Base-by-base conservation (phyloP, 2,113 vertebrate species). In the Paralichthys olivaceus region DNA sequence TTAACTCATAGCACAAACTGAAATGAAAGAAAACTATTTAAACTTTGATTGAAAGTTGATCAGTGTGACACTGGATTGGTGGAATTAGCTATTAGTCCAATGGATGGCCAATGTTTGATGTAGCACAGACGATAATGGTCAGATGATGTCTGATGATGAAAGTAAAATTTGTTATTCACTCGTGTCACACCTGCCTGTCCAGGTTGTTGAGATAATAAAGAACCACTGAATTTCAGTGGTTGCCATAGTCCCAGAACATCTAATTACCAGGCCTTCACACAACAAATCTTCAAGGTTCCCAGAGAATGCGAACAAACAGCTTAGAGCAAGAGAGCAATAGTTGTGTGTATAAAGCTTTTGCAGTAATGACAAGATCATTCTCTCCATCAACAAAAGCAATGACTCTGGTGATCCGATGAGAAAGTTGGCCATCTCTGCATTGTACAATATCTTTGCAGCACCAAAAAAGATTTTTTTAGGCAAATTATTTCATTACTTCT, bases 211-310 rank as follows among this genome's bases (percentile, higher is more conserved):
- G 28, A 29, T 29, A 5, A 29, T 29, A 29, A 29, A 29, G 28
- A 3, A 5, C 28, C 28, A 29, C 65, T 72, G 69, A 75, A 75
- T 80, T 84, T 79, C 74, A 81, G 61, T 25, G 4, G 65, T 72
- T 82, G 81, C 72, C 69, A 79, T 23, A 79, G 67, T 87, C 67
- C 85, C 90, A 80, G 64, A 80, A 87, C 83, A 88, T 85, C 76
- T 89, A 81, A 90, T 90, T 91, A 90, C 55, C n/a, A 77, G 54
- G 72, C 68, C 53, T 86, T 80, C 74, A 79, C 72, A 84, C 74
- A 76, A 81, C 59, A 73, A 3, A 49, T 80, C 72, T 83, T 77
- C 37, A 73, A 84, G 56, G 76, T 84, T 81, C 66, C 76, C 63
- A 0, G 7, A 66, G 61, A 84, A 80, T 37, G 43, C 58, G 79